Conservation (phyloP, 2,797 vertebrate species). For the Rhinogobio ventralis region DNA sequence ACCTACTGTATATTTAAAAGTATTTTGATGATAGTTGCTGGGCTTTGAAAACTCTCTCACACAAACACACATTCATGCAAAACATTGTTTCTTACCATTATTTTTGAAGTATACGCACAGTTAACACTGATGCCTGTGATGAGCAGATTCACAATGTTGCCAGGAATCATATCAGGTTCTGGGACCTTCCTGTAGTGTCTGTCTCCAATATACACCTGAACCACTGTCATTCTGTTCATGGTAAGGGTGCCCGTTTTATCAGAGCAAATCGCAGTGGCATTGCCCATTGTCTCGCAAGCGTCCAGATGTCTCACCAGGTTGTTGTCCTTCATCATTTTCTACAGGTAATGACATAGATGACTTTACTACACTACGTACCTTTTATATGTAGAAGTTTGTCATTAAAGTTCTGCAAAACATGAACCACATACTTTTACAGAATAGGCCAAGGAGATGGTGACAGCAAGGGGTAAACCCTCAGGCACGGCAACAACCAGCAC, state of each 20-base stretch:
- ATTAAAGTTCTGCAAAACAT: not conserved
- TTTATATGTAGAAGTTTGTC: not conserved
- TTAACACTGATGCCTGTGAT: slow-evolving; percentile 90
- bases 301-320: slow-evolving; percentile 96
- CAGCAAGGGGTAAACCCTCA: slow-evolving; percentile 95
- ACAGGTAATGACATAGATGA: slow-evolving; percentile 31
- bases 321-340: slow-evolving; percentile 99
- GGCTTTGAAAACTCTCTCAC: not conserved
- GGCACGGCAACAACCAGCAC: slow-evolving; percentile 97
- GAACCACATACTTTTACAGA: slow-evolving; percentile 89
- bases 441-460: slow-evolving; percentile 98
- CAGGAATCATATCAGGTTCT: slow-evolving; percentile 82
- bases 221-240: slow-evolving; percentile 96
- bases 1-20: not conserved
- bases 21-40: not conserved
- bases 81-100: slow-evolving; percentile 85
- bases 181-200: slow-evolving; percentile 88
- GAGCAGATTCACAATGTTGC: slow-evolving; percentile 87
- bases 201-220: slow-evolving; percentile 87
- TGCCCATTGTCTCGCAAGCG: slow-evolving; percentile 98
- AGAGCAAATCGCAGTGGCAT: slow-evolving; percentile 96
- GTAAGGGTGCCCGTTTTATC: slow-evolving; percentile 98
- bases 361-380: not conserved
- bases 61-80: not conserved
- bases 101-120: slow-evolving; percentile 95